Evolutionary conservation across 2,888 invertebrate genomes (phyloP), one percentile per base, ranked within the genome.

Genomic region (Acanthosepion lycidas): DNA sequence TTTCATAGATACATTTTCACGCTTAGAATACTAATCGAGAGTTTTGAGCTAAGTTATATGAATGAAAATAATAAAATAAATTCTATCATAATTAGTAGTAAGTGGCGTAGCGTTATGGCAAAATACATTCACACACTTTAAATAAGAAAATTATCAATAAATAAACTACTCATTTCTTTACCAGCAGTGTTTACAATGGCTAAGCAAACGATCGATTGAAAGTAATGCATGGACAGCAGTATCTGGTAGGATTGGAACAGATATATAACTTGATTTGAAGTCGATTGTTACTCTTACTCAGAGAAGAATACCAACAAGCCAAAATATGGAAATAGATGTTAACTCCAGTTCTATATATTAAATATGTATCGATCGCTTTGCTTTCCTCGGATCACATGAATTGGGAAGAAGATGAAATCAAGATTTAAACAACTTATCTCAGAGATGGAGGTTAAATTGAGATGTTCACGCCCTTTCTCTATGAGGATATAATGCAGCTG

Each of bases 281-380:
- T 78, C n/a, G 78, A 78, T 78, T 78, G 78, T 78, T 78, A 78
- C 78, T 78, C n/a, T n/a, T 78, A 78, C 8, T 78, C 15, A 78
- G 33, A n/a, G 33, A n/a, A 33, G 78, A 78, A 78, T 78, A n/a
- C n/a, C 8, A 18, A 33, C n/a, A n/a, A n/a, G 9, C 12, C 18
- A 12, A n/a, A 78, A 78, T 78, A 78, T 78, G 33, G n/a, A n/a
- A n/a, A 15, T n/a, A 12, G 12, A n/a, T 78, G n/a, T 5, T 78
- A 78, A 78, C n/a, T 78, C 15, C 18, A 9, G 15, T n/a, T 78
- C 78, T 33, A n/a, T 33, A 78, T 78, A 78, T 78, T 78, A 78
- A 78, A 78, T 78, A n/a, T n/a, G 78, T 78, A 78, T 78, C 78
- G 78, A 78, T 78, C 78, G 78, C n/a, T n/a, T 78, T 78, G 78